phyloP scores from a whole-genome alignment of 2,113 vertebrate species.

The Paralichthys olivaceus region DNA sequence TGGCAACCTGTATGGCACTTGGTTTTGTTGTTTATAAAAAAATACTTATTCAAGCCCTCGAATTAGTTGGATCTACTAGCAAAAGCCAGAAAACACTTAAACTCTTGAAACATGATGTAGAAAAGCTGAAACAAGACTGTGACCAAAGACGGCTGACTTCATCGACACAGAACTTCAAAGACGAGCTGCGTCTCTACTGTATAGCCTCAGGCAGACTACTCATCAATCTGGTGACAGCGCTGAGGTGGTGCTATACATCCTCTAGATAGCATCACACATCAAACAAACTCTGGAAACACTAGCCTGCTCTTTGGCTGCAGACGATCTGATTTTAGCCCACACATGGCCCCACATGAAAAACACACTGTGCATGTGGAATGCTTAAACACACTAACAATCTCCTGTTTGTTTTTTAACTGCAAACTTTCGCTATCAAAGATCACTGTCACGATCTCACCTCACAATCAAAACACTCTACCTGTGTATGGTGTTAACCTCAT shows the following conservation, averaged over 20 bases:
- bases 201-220: conserved; percentile 55
- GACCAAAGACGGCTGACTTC: conserved; percentile 51
- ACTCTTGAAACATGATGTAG: conserved; percentile 25
- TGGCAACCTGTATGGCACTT: conserved; percentile 11
- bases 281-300: conserved; percentile 71
- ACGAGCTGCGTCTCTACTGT: conserved; percentile 42
- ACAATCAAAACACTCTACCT: conserved; percentile 10
- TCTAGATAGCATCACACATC: conserved; percentile 75
- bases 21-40: conserved; percentile 28
- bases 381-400: conserved; percentile 32
- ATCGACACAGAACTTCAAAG: conserved; percentile 68
- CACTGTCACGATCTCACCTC: background rate
- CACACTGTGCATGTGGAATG: conserved; percentile 35
- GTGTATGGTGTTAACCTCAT: conserved; percentile 19
- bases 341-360: conserved; percentile 48
- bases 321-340: conserved; percentile 52
- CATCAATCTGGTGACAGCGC: conserved; percentile 67
- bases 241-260: conserved; percentile 69
- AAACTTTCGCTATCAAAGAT: conserved; percentile 22
- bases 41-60: conserved; percentile 15
- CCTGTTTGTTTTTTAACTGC: background rate
- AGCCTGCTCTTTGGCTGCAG: conserved; percentile 34
- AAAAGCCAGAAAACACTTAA: conserved; percentile 42
- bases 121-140: conserved; percentile 39
- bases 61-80: conserved; percentile 27